Conservation (phyloP, 2,113 vertebrate species). For the Coregonus clupeaformis region DNA sequence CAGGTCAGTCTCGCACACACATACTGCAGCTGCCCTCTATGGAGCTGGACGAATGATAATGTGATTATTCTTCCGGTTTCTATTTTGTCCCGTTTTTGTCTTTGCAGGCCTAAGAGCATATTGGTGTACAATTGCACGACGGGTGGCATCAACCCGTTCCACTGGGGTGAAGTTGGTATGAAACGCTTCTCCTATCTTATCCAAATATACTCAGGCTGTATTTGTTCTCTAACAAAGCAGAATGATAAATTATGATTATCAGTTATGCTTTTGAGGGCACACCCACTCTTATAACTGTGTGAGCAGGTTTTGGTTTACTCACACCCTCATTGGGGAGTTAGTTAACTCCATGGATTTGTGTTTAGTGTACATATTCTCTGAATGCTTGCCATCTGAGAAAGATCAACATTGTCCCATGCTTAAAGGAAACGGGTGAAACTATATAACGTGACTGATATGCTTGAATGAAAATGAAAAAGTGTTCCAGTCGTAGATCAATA, state of each 20-base stretch:
- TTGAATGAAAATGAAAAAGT: not conserved
- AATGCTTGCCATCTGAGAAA: too few species aligned
- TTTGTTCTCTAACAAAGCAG: not conserved
- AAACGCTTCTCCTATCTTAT: not conserved
- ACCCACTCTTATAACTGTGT: not conserved
- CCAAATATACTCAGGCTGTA: slow-evolving; percentile 2
- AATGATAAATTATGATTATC: not conserved
- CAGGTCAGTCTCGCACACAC: slow-evolving; percentile 59
- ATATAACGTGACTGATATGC: not conserved
- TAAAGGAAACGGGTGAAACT: not conserved
- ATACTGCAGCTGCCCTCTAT: not conserved
- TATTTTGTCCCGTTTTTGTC: slow-evolving; percentile 19
- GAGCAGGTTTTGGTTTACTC: not conserved
- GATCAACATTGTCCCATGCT: not conserved
- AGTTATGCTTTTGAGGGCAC: too few species aligned
- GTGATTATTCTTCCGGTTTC: not conserved
- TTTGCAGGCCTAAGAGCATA: slow-evolving; percentile 83
- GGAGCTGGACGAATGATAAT: not conserved
- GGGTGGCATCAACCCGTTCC: slow-evolving; percentile 95
- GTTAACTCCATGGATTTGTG: too few species aligned
- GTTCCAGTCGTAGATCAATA: not conserved
- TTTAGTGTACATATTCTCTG: too few species aligned
- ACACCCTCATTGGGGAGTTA: too few species aligned
- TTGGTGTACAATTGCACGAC: slow-evolving; percentile 98
- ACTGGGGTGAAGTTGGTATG: slow-evolving; percentile 99